Percentiles rank a stretch among this genome's conserved stretches.
Conservation (phyloP, 1,140 invertebrate species). For the Acromyrmex heyeri region DNA sequence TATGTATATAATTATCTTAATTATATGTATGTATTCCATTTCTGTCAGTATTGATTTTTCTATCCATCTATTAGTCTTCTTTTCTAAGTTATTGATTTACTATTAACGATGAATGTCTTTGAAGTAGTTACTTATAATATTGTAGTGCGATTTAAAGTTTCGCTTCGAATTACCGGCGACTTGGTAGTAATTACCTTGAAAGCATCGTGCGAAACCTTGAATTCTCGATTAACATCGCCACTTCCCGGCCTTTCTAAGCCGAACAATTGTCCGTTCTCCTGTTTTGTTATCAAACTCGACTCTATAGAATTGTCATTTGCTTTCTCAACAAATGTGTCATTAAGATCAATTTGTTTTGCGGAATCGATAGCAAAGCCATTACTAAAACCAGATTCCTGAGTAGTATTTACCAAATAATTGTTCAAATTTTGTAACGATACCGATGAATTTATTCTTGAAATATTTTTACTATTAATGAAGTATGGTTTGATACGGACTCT, state of each 20-base stretch:
- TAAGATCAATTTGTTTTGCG: conserved; percentile 34
- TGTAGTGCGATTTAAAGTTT: conserved; percentile 45
- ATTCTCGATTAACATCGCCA: conserved; percentile 46
- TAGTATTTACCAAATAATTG: background rate
- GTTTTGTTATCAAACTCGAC: conserved; percentile 8
- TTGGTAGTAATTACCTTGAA: conserved; percentile 58
- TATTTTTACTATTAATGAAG: conserved; percentile 2
- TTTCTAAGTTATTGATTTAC: conserved; percentile 15
- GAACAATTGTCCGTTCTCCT: conserved; percentile 31
- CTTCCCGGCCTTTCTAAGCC: conserved; percentile 9
- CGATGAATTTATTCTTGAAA: conserved; percentile 9
- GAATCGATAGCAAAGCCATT: conserved; percentile 15
- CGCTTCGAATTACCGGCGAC: conserved; percentile 40
- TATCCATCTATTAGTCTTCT: conserved; percentile 16
- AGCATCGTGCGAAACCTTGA: conserved; percentile 32
- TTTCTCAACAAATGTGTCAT: conserved; percentile 7
- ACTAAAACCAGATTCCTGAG: background rate
- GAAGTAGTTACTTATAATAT: conserved; percentile 22
- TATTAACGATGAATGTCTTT: background rate
- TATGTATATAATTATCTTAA: too few species aligned
- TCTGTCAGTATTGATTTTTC: conserved; percentile 1
- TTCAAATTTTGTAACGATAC: background rate
- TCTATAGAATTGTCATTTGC: conserved; percentile 9
- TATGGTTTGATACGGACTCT: conserved; percentile 14
- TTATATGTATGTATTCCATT: background rate